A percentile compares a stretch with the other conserved stretches of the same genome.
phyloP scores from a whole-genome alignment of 1,140 invertebrate species.

The Caenorhabditis inopinata region DNA sequence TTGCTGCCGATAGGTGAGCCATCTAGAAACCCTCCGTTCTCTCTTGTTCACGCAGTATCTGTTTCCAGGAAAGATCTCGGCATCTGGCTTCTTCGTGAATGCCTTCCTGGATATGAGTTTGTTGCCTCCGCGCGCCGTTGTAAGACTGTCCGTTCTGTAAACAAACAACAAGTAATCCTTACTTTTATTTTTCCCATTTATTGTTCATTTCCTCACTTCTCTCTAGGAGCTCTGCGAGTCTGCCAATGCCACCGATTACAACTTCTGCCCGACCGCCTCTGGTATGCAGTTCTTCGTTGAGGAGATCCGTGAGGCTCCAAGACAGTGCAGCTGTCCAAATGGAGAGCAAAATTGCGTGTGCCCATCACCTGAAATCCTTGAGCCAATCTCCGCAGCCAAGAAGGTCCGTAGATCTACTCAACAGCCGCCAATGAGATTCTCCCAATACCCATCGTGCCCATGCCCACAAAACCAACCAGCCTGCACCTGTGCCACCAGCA shows the following conservation, averaged over 20 bases:
- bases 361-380: slow-evolving; percentile 56
- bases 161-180: slow-evolving; percentile 54
- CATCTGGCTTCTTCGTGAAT: slow-evolving; percentile 61
- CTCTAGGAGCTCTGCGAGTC: slow-evolving; percentile 54
- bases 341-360: slow-evolving; percentile 57
- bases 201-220: not conserved
- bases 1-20: slow-evolving; percentile 50
- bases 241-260: slow-evolving; percentile 54
- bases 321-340: slow-evolving; percentile 55
- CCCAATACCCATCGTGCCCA: slow-evolving; percentile 51
- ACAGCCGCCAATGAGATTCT: slow-evolving; percentile 48
- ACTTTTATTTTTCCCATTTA: not conserved
- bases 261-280: slow-evolving; percentile 49
- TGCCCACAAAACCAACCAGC: slow-evolving; percentile 50
- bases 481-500: slow-evolving; percentile 48
- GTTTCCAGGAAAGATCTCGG: slow-evolving; percentile 60
- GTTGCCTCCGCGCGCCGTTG: slow-evolving; percentile 61
- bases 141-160: slow-evolving; percentile 57
- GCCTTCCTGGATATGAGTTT: slow-evolving; percentile 60
- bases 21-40: not conserved
- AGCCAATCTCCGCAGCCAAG: slow-evolving; percentile 46
- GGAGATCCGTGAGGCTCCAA: slow-evolving; percentile 53
- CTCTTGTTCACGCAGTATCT: not conserved
- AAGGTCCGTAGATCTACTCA: slow-evolving; percentile 32
- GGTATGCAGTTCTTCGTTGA: slow-evolving; percentile 52